phyloP scores from a whole-genome alignment of 2,888 invertebrate species.

The Branchellion lobata region DNA sequence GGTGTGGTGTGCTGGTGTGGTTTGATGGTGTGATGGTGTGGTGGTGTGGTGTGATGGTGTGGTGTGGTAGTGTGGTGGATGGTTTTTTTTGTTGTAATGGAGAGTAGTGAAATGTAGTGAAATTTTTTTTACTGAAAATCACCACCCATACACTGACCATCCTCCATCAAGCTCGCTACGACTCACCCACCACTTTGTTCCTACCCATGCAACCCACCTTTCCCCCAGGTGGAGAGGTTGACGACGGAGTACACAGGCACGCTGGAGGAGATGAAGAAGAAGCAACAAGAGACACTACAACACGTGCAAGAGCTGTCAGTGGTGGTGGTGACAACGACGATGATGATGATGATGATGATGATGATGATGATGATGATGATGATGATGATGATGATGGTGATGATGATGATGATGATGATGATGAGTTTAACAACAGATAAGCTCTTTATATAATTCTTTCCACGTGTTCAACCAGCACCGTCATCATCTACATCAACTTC shows the following conservation, averaged over 20 bases:
- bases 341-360: conserved; percentile 30
- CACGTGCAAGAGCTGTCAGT: neutral
- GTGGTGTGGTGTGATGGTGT: no score
- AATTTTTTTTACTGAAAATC: no score
- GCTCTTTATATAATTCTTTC: no score
- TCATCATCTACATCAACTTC: no score
- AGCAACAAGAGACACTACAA: neutral
- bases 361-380: conserved; percentile 31
- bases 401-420: conserved; percentile 16
- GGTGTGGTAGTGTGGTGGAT: no score
- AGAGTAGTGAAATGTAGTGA: neutral
- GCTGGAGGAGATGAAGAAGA: conserved; percentile 13
- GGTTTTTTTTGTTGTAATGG: neutral
- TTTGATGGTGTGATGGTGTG: no score
- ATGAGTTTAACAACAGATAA: no score
- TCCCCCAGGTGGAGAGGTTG: conserved; percentile 37
- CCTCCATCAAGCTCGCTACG: no score
- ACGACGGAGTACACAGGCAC: conserved; percentile 27
- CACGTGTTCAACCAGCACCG: no score
- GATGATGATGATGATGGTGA: conserved; percentile 7
- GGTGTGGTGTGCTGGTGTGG: no score
- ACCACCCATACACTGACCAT: no score
- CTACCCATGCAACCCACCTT: neutral
- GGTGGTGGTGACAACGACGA: neutral
- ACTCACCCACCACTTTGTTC: no score